These are phyloP conservation scores for Ectemnius lituratus DNA, from an alignment of 2,888 invertebrate genomes.

Conservation along the genomic window DNA sequence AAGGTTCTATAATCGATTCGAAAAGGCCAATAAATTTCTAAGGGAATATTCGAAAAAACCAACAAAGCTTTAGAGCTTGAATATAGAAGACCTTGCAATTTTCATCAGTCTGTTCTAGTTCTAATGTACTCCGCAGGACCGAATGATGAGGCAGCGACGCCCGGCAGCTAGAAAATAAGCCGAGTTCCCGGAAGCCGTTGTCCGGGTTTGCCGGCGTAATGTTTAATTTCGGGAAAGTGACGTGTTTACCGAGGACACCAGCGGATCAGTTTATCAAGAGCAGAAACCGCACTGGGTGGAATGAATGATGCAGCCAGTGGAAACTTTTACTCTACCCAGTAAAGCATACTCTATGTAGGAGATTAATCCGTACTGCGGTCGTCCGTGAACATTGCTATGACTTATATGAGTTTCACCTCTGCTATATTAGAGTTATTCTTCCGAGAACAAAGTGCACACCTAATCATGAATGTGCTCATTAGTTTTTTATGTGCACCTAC, in stretches of 20 bases:
- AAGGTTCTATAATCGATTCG: too few relatives aligned
- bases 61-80: too few relatives aligned
- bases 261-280: constrained; percentile 11
- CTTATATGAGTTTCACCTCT: constrained; percentile 26
- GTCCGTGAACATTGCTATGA: constrained; percentile 29
- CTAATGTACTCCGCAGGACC: too few relatives aligned
- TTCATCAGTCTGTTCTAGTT: too few relatives aligned
- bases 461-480: neutral
- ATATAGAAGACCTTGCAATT: too few relatives aligned
- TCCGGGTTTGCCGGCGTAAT: neutral
- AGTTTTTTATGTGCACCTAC: constrained; percentile 16
- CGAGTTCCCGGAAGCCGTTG: neutral
- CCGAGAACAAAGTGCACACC: too few relatives aligned
- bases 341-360: constrained; percentile 19
- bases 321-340: constrained; percentile 31
- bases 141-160: too few relatives aligned
- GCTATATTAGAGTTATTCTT: too few relatives aligned
- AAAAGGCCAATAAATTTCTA: too few relatives aligned
- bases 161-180: too few relatives aligned
- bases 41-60: too few relatives aligned
- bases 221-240: constrained; percentile 5
- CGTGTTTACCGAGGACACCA: constrained; percentile 3
- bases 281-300: neutral
- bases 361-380: constrained; percentile 25
- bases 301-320: neutral